Base-by-base conservation (phyloP, 2,888 invertebrate species). In the Cosmorhoe ocellata region DNA sequence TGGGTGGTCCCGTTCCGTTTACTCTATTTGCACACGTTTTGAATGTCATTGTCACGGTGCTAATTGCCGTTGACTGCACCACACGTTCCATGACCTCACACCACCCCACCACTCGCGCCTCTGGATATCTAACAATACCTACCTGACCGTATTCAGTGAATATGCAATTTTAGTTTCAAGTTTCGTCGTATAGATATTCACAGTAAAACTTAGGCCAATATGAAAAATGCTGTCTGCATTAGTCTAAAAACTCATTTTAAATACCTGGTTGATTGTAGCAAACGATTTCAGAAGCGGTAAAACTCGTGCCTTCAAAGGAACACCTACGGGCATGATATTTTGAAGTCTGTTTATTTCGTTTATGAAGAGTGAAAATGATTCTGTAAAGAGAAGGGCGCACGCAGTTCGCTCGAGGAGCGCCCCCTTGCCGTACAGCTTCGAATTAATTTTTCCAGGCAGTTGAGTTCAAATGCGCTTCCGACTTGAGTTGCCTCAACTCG, bases 401-500 rank as follows among this genome's bases (percentile, higher is more conserved):
- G 66, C 63, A 53, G 62, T 53, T 62, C 51, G 57, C 64, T 56
- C 46, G 59, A 49, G 61, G 59, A 57, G 64, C 46, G 39, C 49
- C 31, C 36, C 74, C 71, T 72, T 72, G 66, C 66, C 65, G 66
- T 72, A 71, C 78, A 71, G 79, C 80, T 78, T 79, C 84, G 80
- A 78, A 88, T 87, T 84, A 86, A 79, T 88, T 83, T 86, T 89
- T 90, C 88, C 88, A 86, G 71, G 76, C 84, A 88, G 87, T 87
- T 89, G 88, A 88, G 74, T 83, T 76, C 81, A 84, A 90, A 89
- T 87, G 81, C 83, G 82, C 78, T 84, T 79, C 85, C 80, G 71
- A 76, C 84, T 83, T 72, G 79, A 84, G 86, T 80, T 83, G 76
- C 81, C 68, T 76, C 78, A 84, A 84, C 84, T 85, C 76, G 79